A percentile compares a stretch with the other conserved stretches of the same genome.
Evolutionary conservation across 2,797 vertebrate genomes (phyloP).

Genomic region (Macropodus opercularis): DNA sequence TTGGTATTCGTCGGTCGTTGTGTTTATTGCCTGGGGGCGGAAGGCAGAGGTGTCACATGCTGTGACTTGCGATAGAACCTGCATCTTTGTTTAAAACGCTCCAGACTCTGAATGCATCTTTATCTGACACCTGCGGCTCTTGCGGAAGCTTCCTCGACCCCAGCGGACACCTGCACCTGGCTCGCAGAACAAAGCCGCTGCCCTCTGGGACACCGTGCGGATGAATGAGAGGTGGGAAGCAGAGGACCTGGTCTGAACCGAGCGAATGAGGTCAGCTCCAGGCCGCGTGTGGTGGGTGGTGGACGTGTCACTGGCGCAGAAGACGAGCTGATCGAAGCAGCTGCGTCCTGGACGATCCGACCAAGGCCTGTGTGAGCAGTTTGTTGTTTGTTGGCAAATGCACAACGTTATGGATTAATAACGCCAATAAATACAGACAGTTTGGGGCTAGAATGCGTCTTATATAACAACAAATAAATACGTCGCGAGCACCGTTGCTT

Average conservation of each 20-base stretch:
- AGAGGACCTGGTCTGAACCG: conserved; percentile 19
- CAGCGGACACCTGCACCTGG: conserved; percentile 29
- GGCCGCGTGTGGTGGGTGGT: conserved; percentile 15
- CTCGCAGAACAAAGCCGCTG: conserved; percentile 42
- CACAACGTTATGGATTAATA: too few species aligned
- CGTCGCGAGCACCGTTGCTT: too few species aligned
- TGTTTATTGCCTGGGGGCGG: background rate
- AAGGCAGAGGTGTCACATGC: background rate
- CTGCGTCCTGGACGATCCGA: conserved; percentile 22
- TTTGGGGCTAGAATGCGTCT: too few species aligned
- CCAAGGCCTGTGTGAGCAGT: too few species aligned
- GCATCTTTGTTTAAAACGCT: conserved; percentile 2
- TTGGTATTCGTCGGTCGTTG: too few species aligned
- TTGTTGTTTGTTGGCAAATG: too few species aligned
- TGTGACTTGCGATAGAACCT: too few species aligned
- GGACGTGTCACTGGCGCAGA: background rate
- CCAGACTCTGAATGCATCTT: conserved; percentile 8
- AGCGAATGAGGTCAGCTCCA: conserved; percentile 43
- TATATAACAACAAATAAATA: too few species aligned
- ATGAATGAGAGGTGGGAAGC: conserved; percentile 45
- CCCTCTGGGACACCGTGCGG: conserved; percentile 21
- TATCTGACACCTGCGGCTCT: conserved; percentile 25
- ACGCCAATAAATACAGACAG: too few species aligned
- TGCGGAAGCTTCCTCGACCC: conserved; percentile 13
- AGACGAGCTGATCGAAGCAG: conserved; percentile 50